Evolutionary conservation across 2,113 vertebrate species (phyloP), one percentile per base, ranked within the genome.

Genomic region (Atherinomorus stipes): DNA sequence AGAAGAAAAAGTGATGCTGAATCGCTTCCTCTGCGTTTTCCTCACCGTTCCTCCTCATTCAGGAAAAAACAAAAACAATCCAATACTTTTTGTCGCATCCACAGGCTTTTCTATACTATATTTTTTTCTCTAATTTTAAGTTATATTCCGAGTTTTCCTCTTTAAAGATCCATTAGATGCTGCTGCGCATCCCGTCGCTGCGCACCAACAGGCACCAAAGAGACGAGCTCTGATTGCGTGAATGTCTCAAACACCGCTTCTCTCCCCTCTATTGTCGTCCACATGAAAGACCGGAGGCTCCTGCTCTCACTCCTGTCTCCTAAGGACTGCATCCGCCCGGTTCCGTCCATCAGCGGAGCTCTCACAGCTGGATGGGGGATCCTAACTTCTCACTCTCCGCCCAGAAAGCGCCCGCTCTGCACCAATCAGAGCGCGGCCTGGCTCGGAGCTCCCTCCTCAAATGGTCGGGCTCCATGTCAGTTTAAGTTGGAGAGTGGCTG

Each of bases 321-420:
- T 84, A 68, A 74, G 44, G 65, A 78, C 81, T 88, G 84, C 31
- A 13, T 59, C 69, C 64, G 76, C 71, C 91, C 85, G 83, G 89
- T 80, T 90, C 94, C 91, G 88, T 93, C 93, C 92, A 93, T 93
- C 93, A 85, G 85, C 85, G 87, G 89, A 61, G 91, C 94, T 91
- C 87, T 75, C 96, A 95, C 96, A 96, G 95, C 96, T 96, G 96
- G 96, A 97, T 93, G 28, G 91, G 89, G 94, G 93, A 94, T 93
- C 93, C 93, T 2, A 98, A 97, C 96, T 98, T 98, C 95, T 95
- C 90, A 38, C 47, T 42, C 85, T 80, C 93, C 72, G 87, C 95
- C 94, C 92, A 65, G 54, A 11, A 44, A 44, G 53, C 74, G 70
- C 64, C 5, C 53, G 28, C 64, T 76, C 26, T 71, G 40, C 61